A percentile compares a stretch with the other conserved stretches of the same genome.
Evolutionary conservation across 1,140 invertebrate species (phyloP).

Genomic region (Dinoponera quadriceps): DNA sequence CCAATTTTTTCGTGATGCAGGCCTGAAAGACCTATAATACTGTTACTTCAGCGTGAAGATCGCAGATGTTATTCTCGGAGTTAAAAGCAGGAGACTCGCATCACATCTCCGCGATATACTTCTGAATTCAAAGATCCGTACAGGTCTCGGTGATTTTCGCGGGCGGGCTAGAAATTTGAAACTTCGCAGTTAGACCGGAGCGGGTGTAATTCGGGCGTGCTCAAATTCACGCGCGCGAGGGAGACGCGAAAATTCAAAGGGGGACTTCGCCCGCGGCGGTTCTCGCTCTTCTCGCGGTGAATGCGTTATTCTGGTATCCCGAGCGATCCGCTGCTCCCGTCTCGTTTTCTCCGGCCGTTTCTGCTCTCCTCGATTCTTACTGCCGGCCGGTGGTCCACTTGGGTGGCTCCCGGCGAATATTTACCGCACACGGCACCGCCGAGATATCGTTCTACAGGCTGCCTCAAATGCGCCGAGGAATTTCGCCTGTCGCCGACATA

Average conservation of each 20-base stretch:
- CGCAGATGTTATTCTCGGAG: no score
- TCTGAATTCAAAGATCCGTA: no score
- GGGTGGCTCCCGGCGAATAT: conserved; percentile 62
- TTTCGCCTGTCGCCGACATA: not conserved
- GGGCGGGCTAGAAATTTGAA: not conserved
- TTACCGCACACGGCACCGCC: conserved; percentile 46
- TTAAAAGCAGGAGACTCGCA: no score
- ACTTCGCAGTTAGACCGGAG: not conserved
- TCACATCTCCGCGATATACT: no score
- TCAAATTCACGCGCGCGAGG: not conserved
- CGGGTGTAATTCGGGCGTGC: not conserved
- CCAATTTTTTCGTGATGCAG: no score
- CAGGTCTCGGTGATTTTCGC: no score
- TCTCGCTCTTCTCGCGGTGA: conserved; percentile 3
- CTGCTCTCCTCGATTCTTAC: conserved; percentile 26
- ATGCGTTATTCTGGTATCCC: conserved; percentile 27
- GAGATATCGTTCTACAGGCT: conserved; percentile 39
- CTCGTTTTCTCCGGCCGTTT: conserved; percentile 25
- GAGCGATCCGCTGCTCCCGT: not conserved
- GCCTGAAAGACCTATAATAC: no score
- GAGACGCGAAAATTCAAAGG: conserved; percentile 1
- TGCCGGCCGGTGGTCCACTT: conserved; percentile 63
- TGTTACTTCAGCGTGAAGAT: no score
- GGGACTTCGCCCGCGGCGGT: not conserved
- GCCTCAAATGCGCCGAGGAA: conserved; percentile 29